These are phyloP conservation scores for Polyommatus icarus DNA, from an alignment of 2,888 invertebrate species.

Conservation along the genomic window DNA sequence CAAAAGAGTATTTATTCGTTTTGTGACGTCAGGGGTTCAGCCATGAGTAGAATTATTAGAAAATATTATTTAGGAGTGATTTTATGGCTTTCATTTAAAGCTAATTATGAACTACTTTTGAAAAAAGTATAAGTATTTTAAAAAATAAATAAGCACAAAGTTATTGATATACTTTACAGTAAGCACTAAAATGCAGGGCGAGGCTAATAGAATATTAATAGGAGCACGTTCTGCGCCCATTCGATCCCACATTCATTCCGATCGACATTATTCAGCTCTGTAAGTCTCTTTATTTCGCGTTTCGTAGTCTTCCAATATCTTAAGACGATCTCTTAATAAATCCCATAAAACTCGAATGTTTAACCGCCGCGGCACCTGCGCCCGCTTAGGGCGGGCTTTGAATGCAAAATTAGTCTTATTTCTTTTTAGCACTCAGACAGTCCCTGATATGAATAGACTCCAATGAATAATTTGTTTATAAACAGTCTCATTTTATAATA, in stretches of 20 bases:
- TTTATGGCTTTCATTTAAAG: background rate
- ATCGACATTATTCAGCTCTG: constrained; percentile 36
- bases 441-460: constrained; percentile 69
- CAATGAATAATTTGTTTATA: constrained; percentile 66
- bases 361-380: constrained; percentile 74
- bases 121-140: background rate
- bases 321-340: constrained; percentile 74
- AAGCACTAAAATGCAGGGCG: constrained; percentile 11
- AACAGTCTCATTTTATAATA: constrained; percentile 40
- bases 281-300: constrained; percentile 49
- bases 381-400: constrained; percentile 68
- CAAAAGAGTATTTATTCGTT: constrained; percentile 15
- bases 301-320: constrained; percentile 66
- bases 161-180: background rate
- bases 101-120: too few relatives aligned
- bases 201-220: constrained; percentile 24
- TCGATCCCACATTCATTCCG: constrained; percentile 35
- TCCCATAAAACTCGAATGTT: constrained; percentile 78
- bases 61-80: background rate
- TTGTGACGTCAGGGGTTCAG: background rate
- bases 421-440: constrained; percentile 76
- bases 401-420: constrained; percentile 78
- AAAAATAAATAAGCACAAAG: background rate
- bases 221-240: constrained; percentile 19
- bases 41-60: background rate